Percentiles rank a stretch among this genome's conserved stretches.
phyloP scores from a whole-genome alignment of 2,113 vertebrate species.

The Phoenicopterus ruber region DNA sequence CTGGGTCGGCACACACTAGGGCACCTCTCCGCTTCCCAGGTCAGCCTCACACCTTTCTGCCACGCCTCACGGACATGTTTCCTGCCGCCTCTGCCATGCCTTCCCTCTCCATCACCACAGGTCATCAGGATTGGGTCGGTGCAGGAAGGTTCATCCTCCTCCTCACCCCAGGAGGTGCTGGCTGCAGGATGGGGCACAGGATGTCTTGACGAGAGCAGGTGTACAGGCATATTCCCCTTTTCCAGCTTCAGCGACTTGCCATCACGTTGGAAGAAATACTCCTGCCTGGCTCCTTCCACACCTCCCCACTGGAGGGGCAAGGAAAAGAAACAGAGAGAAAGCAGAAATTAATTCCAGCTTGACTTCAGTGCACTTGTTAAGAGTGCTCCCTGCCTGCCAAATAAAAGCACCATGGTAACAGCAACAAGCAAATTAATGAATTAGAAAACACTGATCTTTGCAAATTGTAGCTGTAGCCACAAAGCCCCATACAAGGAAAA shows the following conservation, averaged over 20 bases:
- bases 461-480: background rate
- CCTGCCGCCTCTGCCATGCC: background rate
- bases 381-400: slow-evolving; percentile 10
- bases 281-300: background rate
- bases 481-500: slow-evolving; percentile 15
- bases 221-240: background rate
- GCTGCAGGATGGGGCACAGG: background rate
- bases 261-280: background rate
- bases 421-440: slow-evolving; percentile 49
- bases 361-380: background rate
- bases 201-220: background rate
- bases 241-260: background rate
- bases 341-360: slow-evolving; percentile 29
- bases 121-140: background rate
- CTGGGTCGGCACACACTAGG: background rate
- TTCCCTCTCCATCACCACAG: background rate
- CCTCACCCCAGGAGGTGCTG: background rate
- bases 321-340: background rate
- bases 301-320: background rate
- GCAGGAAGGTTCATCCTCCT: background rate
- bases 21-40: background rate
- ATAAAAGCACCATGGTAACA: slow-evolving; percentile 55
- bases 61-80: rapidly evolving
- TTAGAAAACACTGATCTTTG: slow-evolving; percentile 42
- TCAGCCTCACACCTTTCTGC: background rate